Conservation (phyloP, 2,797 vertebrate species). For the Clamator glandarius region DNA sequence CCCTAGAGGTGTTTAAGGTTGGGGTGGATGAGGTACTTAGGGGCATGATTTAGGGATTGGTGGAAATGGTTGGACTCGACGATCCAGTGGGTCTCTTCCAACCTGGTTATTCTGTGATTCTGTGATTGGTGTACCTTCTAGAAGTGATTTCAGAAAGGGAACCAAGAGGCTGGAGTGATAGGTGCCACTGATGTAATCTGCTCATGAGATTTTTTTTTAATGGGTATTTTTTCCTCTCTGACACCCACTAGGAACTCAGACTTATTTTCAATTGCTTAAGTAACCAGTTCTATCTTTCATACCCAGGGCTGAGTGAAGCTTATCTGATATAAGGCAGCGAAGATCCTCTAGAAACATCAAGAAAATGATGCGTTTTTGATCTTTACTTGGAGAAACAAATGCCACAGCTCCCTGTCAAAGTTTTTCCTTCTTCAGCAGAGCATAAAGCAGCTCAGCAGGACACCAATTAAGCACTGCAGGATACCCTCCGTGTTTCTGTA, state of each 20-base stretch:
- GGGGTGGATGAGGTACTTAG: too few species aligned
- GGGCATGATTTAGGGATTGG: too few species aligned
- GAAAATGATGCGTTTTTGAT: neutral
- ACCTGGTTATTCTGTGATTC: too few species aligned
- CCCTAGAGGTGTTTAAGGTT: too few species aligned
- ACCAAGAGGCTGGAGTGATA: neutral
- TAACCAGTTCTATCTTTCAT: neutral
- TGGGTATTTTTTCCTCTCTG: neutral
- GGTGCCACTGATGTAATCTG: neutral
- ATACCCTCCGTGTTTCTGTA: neutral
- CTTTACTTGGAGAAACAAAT: neutral
- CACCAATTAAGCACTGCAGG: constrained; percentile 63
- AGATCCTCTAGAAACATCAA: neutral
- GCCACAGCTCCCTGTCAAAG: constrained; percentile 74
- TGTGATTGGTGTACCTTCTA: neutral
- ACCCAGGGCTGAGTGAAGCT: neutral
- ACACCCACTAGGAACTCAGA: neutral
- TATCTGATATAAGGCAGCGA: neutral
- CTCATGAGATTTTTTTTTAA: neutral
- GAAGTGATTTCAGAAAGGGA: neutral
- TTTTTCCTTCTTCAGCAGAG: constrained; percentile 62
- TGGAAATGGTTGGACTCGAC: too few species aligned
- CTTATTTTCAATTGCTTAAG: neutral
- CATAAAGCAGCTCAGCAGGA: constrained; percentile 24
- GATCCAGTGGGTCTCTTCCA: too few species aligned